Conservation (phyloP, 2,797 vertebrate genomes). For the Macropus fuliginosus region DNA sequence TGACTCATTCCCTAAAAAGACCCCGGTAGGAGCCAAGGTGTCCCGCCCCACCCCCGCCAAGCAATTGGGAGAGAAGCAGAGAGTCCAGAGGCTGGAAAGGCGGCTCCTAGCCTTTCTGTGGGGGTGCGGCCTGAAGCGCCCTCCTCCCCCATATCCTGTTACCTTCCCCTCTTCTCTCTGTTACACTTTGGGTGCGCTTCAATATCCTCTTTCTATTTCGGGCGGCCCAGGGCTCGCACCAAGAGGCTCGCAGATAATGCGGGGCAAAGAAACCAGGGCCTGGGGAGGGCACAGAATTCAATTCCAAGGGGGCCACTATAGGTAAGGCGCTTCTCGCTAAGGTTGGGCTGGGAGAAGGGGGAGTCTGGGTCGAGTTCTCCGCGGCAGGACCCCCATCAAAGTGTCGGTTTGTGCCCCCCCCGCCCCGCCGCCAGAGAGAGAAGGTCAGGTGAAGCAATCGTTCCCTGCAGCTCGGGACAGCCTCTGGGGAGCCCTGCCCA, state of each 20-base stretch:
- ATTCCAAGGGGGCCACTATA: background rate
- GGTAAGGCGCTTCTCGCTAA: background rate
- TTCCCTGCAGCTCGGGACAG: background rate
- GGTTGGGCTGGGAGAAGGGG: background rate
- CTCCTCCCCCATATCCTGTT: background rate
- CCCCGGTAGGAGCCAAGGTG: background rate
- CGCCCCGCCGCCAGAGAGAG: background rate
- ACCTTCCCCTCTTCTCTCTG: accelerated
- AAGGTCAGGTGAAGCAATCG: background rate
- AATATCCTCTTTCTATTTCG: slow-evolving; percentile 61
- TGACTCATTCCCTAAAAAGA: slow-evolving; percentile 5
- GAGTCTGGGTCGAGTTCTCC: background rate
- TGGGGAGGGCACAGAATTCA: background rate
- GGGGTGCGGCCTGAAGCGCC: background rate
- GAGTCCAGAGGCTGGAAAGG: background rate
- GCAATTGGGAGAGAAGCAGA: background rate
- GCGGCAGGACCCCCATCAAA: background rate
- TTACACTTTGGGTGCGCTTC: slow-evolving; percentile 15
- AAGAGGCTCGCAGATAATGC: background rate
- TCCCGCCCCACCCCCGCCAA: background rate
- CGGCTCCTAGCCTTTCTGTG: background rate
- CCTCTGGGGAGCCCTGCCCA: background rate
- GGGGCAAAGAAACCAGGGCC: background rate
- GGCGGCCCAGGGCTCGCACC: slow-evolving; percentile 11
- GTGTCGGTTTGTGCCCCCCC: background rate